phyloP scores from a whole-genome alignment of 2,113 vertebrate species.

The Fregetta grallaria region DNA sequence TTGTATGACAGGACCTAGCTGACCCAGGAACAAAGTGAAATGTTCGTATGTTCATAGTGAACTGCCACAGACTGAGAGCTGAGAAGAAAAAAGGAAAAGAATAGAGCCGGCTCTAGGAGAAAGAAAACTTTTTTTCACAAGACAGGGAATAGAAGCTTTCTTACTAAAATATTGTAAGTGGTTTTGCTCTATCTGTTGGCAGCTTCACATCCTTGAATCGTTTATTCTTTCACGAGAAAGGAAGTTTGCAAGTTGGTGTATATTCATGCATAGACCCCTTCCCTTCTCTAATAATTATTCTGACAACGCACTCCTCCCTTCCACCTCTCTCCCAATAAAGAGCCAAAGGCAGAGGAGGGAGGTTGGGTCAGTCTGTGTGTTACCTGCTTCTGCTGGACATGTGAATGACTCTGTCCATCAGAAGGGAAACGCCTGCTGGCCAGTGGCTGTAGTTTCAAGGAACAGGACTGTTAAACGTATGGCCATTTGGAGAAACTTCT shows the following conservation, averaged over 20 bases:
- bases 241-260: neutral
- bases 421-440: neutral
- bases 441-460: neutral
- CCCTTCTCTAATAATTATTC: neutral
- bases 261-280: neutral
- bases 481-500: neutral
- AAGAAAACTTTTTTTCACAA: neutral
- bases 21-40: constrained; percentile 9
- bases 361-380: neutral
- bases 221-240: neutral
- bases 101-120: neutral
- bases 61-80: neutral
- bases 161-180: neutral
- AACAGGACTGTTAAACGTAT: neutral
- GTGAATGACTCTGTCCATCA: neutral
- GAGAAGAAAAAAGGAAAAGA: neutral
- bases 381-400: neutral
- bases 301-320: neutral
- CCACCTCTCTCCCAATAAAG: neutral
- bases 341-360: neutral
- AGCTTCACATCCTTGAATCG: neutral
- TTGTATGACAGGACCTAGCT: neutral
- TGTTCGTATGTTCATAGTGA: neutral
- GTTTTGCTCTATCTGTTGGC: neutral
- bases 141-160: neutral